Base-by-base conservation (phyloP, 2,888 invertebrate species). In the Scrobipalpa atriplicella region DNA sequence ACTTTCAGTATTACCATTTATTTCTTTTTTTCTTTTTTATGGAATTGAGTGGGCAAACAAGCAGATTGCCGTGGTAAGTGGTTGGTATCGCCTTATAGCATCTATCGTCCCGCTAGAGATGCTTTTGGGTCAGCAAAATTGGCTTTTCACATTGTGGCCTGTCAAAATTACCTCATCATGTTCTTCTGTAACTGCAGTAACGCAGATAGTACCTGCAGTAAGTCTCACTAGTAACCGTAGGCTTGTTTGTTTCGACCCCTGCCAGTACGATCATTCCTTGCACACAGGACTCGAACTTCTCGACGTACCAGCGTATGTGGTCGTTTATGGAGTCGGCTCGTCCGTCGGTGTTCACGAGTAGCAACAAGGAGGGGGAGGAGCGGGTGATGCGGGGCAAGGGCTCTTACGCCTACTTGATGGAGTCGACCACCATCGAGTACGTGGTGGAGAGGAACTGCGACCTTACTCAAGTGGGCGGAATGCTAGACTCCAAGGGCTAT, bases 401-500 rank as follows among this genome's bases (percentile, higher is more conserved):
- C 56, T 95, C 95, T 62, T 99, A 99, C 84, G 99, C 99, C 0
- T 99, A 98, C 83, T 94, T 99, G 38, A 99, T 99, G 98, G 99
- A 99, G 88, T 99, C 98, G 0, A 98, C 99, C 0, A 97, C 97
- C 29, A 98, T 99, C 71, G 99, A 99, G 83, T 99, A 99, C 81
- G 96, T 96, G 51, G 96, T 97, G 62, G 97, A 98, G 83, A 93
- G 98, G 71, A 96, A 97, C 80, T 99, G 99, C 80, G 97, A 98
- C 71, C 94, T 98, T 70, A 97, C 96, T 54, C 97, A 98, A 93
- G 96, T 99, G 29, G 99, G 99, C 0, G 97, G 97, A 1, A 95
- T 98, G 93, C 93, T 99, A 62, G 98, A 99, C 85, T 97, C 97
- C 10, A 99, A 99, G 86, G 98, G 98, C 78, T 99, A 99, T 80